Evolutionary conservation across 2,797 vertebrate species (phyloP).

Genomic region (Australoheros facetus): DNA sequence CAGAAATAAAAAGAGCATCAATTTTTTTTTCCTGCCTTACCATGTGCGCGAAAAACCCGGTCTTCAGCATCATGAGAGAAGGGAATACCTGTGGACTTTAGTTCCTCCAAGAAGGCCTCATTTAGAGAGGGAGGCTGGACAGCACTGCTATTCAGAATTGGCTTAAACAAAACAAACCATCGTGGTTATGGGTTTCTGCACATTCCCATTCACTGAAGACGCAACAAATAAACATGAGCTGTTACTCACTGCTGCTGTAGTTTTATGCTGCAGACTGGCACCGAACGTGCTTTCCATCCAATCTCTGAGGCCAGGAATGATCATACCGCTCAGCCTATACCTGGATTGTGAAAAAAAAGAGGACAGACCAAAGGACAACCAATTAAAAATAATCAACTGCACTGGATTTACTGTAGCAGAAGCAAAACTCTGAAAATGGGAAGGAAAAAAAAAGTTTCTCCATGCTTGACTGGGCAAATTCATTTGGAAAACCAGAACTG

Average conservation of each 20-base stretch:
- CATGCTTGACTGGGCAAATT: constrained; percentile 28
- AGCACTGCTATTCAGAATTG: constrained; percentile 85
- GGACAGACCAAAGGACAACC: neutral
- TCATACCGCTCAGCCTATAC: constrained; percentile 93
- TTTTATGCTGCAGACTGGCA: constrained; percentile 91
- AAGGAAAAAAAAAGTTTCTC: constrained; percentile 17
- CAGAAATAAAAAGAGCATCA: neutral
- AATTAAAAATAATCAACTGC: neutral
- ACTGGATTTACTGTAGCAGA: constrained; percentile 3
- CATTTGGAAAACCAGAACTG: constrained; percentile 39
- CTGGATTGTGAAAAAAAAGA: constrained; percentile 71
- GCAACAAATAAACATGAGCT: constrained; percentile 12
- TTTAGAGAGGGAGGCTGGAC: constrained; percentile 87
- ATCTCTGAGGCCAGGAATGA: constrained; percentile 91
- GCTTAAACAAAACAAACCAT: constrained; percentile 75
- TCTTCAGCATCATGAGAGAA: constrained; percentile 93
- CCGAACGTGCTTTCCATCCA: constrained; percentile 93
- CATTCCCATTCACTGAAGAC: constrained; percentile 9
- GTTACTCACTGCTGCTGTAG: constrained; percentile 88
- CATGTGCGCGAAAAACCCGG: constrained; percentile 92
- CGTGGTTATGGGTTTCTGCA: constrained; percentile 11
- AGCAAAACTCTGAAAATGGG: constrained; percentile 17
- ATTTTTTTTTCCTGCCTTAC: constrained; percentile 76
- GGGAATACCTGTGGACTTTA: constrained; percentile 88
- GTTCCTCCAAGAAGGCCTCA: constrained; percentile 90